These are phyloP conservation scores for Thymallus thymallus DNA, from an alignment of 2,113 vertebrate genomes.

Conservation along the genomic window DNA sequence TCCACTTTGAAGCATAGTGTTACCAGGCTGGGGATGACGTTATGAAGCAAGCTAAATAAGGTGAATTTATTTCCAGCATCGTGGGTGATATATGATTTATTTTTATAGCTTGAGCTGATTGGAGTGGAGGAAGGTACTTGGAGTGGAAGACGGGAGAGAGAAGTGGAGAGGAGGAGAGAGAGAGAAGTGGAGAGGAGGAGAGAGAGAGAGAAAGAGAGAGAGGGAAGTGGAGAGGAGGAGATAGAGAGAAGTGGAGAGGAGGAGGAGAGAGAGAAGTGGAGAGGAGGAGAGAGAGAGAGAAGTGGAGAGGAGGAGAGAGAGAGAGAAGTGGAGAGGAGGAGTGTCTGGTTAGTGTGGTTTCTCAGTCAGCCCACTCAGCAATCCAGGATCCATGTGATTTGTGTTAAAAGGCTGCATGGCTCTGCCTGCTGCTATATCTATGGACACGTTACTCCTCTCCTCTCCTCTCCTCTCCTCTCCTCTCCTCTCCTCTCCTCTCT, in stretches of 20 bases:
- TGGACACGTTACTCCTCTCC: neutral
- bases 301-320: neutral
- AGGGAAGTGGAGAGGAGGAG: no score
- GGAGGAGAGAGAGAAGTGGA: no score
- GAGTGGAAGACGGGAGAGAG: neutral
- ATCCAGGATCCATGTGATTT: neutral
- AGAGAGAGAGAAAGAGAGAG: neutral
- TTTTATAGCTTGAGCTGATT: constrained; percentile 12
- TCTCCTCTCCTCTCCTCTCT: neutral
- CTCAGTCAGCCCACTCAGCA: neutral
- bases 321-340: no score
- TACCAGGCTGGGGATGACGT: no score
- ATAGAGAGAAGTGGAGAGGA: no score
- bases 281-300: neutral
- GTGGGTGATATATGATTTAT: constrained; percentile 1
- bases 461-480: neutral
- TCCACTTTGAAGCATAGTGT: no score
- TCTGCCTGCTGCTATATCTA: neutral
- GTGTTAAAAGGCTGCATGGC: neutral
- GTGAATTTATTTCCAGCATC: constrained; percentile 32
- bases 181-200: no score
- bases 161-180: no score
- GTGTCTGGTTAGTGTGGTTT: neutral
- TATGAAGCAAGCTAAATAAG: constrained; percentile 14
- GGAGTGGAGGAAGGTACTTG: neutral